phyloP scores from a whole-genome alignment of 2,113 vertebrate genomes.

The Lophochroa leadbeateri region DNA sequence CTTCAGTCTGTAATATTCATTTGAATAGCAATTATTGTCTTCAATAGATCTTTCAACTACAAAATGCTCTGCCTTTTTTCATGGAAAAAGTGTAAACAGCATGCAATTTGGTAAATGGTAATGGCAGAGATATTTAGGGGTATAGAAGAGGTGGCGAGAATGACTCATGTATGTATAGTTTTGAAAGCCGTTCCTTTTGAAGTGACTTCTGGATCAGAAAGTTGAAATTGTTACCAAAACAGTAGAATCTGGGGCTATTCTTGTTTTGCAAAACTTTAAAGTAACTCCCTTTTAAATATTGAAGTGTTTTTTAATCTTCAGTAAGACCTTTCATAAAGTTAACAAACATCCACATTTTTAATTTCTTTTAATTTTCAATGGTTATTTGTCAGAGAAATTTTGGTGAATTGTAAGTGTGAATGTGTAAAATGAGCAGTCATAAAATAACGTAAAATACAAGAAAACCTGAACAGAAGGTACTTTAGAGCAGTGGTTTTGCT shows the following conservation, averaged over 20 bases:
- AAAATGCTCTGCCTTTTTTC: background rate
- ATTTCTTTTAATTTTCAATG: background rate
- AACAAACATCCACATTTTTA: background rate
- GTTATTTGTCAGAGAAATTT: background rate
- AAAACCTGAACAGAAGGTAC: background rate
- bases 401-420: background rate
- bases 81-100: background rate
- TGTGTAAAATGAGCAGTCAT: background rate
- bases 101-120: background rate
- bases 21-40: background rate
- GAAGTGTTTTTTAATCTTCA: background rate
- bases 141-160: background rate
- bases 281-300: background rate
- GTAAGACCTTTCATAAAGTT: background rate
- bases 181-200: background rate
- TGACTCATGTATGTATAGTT: background rate
- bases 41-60: background rate
- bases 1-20: background rate
- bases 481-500: background rate
- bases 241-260: background rate
- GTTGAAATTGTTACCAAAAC: background rate
- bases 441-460: constrained; percentile 3
- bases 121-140: background rate
- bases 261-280: background rate
- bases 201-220: background rate